phyloP scores from a whole-genome alignment of 2,113 vertebrate species.

The Nesoenas mayeri region DNA sequence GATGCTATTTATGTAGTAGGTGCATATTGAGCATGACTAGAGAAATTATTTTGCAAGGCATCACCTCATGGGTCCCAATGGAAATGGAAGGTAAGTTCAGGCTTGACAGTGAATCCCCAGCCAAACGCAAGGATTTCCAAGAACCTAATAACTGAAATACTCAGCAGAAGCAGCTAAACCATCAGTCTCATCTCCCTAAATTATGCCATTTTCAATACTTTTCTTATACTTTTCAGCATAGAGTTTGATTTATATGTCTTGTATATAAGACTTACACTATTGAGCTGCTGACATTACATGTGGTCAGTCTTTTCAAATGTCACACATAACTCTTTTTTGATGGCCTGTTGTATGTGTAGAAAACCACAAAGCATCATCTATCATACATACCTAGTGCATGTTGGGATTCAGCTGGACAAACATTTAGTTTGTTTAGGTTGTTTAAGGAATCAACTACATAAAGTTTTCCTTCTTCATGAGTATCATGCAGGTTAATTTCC shows the following conservation, averaged over 20 bases:
- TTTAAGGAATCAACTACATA: slow-evolving; percentile 82
- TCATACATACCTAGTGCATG: slow-evolving; percentile 46
- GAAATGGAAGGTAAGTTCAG: background rate
- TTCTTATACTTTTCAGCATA: background rate
- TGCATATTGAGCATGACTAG: background rate
- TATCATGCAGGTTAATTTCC: slow-evolving; percentile 28
- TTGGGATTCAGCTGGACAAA: slow-evolving; percentile 60
- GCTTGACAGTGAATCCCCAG: background rate
- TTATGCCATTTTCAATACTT: background rate
- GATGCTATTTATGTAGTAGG: background rate
- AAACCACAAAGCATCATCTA: background rate
- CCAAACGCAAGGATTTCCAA: background rate
- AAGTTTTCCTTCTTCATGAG: slow-evolving; percentile 74
- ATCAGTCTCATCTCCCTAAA: background rate
- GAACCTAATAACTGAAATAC: background rate
- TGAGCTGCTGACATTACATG: background rate
- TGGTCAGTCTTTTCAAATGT: background rate
- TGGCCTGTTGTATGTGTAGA: background rate
- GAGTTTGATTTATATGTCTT: background rate
- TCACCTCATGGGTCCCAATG: background rate
- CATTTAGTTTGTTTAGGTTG: slow-evolving; percentile 76
- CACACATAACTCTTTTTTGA: background rate
- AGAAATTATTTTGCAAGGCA: background rate
- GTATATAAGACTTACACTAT: background rate
- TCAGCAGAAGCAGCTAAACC: background rate